These are phyloP conservation scores for Habropoda laboriosa DNA, from an alignment of 1,140 invertebrate species.

Conservation along the genomic window DNA sequence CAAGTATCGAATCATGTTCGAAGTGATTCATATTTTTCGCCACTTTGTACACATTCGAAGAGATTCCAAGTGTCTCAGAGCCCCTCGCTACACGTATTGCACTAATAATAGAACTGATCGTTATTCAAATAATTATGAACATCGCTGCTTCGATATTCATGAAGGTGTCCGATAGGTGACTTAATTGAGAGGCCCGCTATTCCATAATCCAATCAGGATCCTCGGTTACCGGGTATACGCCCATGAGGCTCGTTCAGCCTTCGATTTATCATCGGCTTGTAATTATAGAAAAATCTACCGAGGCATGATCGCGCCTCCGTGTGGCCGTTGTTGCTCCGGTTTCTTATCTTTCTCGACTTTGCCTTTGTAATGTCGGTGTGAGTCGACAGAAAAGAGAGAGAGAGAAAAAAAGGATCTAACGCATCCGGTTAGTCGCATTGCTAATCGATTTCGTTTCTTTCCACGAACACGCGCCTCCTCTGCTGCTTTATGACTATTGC, in stretches of 20 bases:
- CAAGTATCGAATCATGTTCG: too few relatives aligned
- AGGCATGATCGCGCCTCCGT: neutral
- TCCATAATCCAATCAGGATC: slow-evolving; percentile 51
- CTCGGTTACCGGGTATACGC: slow-evolving; percentile 27
- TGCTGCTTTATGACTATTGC: too few relatives aligned
- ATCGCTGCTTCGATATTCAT: neutral
- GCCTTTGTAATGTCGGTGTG: neutral
- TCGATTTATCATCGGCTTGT: slow-evolving; percentile 26
- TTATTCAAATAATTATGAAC: neutral
- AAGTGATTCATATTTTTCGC: too few relatives aligned
- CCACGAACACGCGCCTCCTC: neutral
- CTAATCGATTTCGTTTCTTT: neutral
- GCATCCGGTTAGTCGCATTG: slow-evolving; percentile 13
- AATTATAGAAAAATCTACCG: slow-evolving; percentile 39
- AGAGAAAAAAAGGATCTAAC: neutral
- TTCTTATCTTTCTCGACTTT: neutral
- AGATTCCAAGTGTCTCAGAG: too few relatives aligned
- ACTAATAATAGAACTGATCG: neutral
- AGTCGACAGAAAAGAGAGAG: neutral
- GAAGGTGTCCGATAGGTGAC: neutral
- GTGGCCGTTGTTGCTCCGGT: neutral
- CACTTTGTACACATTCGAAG: too few relatives aligned
- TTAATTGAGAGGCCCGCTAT: slow-evolving; percentile 46
- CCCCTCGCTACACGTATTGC: too few relatives aligned
- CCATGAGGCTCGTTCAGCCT: slow-evolving; percentile 37